These are phyloP conservation scores for Cremastinae sp. DNA, from an alignment of 2,888 invertebrate species.

Conservation along the genomic window DNA sequence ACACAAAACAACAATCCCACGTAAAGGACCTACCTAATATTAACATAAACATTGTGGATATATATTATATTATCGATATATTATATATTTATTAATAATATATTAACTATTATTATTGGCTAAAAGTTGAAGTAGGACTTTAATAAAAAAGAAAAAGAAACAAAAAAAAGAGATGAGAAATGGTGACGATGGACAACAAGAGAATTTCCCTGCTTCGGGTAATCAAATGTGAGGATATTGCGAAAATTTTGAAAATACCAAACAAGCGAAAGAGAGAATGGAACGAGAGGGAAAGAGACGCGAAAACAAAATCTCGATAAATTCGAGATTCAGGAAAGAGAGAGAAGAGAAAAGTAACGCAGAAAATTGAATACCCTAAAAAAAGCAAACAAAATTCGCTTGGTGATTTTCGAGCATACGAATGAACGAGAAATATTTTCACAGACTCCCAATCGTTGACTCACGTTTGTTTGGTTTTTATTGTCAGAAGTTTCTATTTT, in stretches of 20 bases:
- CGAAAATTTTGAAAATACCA: slow-evolving; percentile 50
- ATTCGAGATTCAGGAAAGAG: slow-evolving; percentile 27
- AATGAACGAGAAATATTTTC: slow-evolving; percentile 42
- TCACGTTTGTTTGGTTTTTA: slow-evolving; percentile 80
- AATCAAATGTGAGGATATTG: slow-evolving; percentile 75
- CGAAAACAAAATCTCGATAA: slow-evolving; percentile 16
- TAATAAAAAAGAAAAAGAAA: slow-evolving; percentile 37
- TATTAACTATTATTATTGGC: slow-evolving; percentile 62
- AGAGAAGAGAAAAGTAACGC: slow-evolving; percentile 33
- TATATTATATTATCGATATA: slow-evolving; percentile 58
- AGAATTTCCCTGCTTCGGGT: slow-evolving; percentile 64
- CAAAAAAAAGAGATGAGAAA: slow-evolving; percentile 60
- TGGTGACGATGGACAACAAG: slow-evolving; percentile 52
- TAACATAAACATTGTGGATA: slow-evolving; percentile 59
- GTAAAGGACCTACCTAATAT: slow-evolving; percentile 68
- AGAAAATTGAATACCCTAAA: slow-evolving; percentile 42
- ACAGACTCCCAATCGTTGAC: slow-evolving; percentile 63
- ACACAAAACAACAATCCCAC: slow-evolving; percentile 57
- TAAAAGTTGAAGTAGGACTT: slow-evolving; percentile 65
- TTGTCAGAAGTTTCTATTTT: slow-evolving; percentile 80
- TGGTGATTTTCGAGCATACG: slow-evolving; percentile 39
- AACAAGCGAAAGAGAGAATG: slow-evolving; percentile 56
- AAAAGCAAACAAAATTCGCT: slow-evolving; percentile 26
- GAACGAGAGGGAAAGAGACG: slow-evolving; percentile 28
- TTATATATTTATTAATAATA: slow-evolving; percentile 57